phyloP scores from a whole-genome alignment of 2,888 invertebrate genomes.

The Podabrus alpinus region DNA sequence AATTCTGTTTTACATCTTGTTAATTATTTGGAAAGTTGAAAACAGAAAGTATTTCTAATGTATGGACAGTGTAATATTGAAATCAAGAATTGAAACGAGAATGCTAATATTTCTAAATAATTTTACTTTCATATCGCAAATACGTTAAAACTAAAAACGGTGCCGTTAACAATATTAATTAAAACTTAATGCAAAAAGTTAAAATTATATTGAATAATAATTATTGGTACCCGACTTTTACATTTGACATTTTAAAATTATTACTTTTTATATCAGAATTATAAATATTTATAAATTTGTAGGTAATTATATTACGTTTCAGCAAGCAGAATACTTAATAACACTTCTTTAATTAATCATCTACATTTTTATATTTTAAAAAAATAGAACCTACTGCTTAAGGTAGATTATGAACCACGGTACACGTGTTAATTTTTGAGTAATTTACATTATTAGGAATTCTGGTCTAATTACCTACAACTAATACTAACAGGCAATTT shows the following conservation, averaged over 20 bases:
- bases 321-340: neutral
- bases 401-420: too few species aligned
- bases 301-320: neutral
- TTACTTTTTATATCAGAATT: neutral
- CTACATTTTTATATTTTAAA: too few species aligned
- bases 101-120: neutral
- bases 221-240: neutral
- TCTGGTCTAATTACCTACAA: too few species aligned
- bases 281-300: neutral
- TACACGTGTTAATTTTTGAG: too few species aligned
- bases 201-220: neutral
- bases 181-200: neutral
- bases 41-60: neutral
- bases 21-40: neutral
- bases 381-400: too few species aligned
- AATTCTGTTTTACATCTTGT: constrained; percentile 1
- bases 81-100: constrained; percentile 1
- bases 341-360: too few species aligned
- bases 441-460: too few species aligned
- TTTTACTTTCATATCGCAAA: constrained; percentile 2
- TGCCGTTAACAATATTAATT: neutral
- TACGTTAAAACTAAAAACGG: neutral
- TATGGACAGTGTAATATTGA: neutral
- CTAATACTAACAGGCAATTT: too few species aligned
- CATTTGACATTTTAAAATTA: neutral